Evolutionary conservation across 2,113 vertebrate genomes (phyloP), one percentile per base, ranked within the genome.

Genomic region (Chunga burmeisteri): DNA sequence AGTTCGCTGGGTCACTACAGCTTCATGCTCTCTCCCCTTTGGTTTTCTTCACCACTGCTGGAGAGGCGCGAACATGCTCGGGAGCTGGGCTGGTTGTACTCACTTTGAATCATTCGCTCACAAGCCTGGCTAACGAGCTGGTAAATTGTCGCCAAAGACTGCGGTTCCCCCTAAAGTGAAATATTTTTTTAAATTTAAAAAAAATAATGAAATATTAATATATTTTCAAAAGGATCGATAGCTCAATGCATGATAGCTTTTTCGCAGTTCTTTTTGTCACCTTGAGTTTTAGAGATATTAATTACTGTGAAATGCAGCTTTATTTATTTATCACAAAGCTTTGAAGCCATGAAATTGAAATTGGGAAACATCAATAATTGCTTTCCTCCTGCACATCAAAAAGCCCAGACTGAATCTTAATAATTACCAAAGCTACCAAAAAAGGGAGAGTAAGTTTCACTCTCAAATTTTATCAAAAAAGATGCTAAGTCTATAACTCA

Each of bases 111-210:
- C 71, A 99, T 98, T 4, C 99, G 96, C 95, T 99, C 99, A 93
- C 99, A 99, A 96, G 99, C 99, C 96, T 99, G 98, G 92, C 98
- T 99, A 75, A 99, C 99, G 1, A 99, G 98, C 77, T 99, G 99
- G 93, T 98, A 99, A 97, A 99, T 99, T 81, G 98, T 96, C 34
- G 99, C 98, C 81, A 99, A 97, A 34, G 99, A 99, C 97, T 99
- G 99, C 58, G 99, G 98, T 75, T 99, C 99, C 1, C 99, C 99
- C 99, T 99, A 94, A 56, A 81, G 94, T 29, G 93, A 84, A 97
- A 85, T 49, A 40, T 32, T 25, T 21, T 86, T 67, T 49, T 3
- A 3, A 70, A 71, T 58, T n/a, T 6, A 46, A 66, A 34, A 15
- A 5, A 30, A 50, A 27, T 36, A 40, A 29, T 9, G 20, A 72